Evolutionary conservation across 2,888 invertebrate genomes (phyloP).

Genomic region (Eupithecia inturbata): DNA sequence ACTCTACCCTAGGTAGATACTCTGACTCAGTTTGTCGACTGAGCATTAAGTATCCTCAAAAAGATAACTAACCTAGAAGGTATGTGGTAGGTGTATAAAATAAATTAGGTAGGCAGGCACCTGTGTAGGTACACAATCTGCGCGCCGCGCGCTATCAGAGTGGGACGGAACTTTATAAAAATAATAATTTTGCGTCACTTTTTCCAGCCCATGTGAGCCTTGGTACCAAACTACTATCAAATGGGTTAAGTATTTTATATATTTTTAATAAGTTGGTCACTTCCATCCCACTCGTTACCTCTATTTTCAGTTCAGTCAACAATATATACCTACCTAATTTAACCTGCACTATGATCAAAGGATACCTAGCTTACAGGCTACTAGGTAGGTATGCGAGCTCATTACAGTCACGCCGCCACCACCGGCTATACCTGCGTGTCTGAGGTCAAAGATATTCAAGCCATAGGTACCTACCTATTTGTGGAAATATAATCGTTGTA

Average conservation of each 20-base stretch:
- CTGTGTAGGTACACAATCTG: too few relatives aligned
- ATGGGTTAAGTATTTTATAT: too few relatives aligned
- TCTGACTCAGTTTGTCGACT: too few relatives aligned
- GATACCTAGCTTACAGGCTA: too few relatives aligned
- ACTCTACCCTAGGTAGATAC: too few relatives aligned
- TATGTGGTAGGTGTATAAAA: background rate
- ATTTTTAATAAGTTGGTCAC: too few relatives aligned
- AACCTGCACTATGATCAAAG: background rate
- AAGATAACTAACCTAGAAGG: too few relatives aligned
- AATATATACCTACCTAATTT: background rate
- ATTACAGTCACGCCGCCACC: background rate
- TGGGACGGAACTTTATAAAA: background rate
- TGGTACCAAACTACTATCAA: constrained; percentile 4
- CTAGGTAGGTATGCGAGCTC: background rate
- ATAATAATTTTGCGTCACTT: background rate
- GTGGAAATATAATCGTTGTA: constrained; percentile 19
- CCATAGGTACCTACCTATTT: constrained; percentile 24
- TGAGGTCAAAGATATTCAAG: constrained; percentile 12
- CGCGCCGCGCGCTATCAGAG: too few relatives aligned
- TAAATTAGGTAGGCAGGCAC: background rate
- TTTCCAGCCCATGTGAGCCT: background rate
- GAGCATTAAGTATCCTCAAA: too few relatives aligned
- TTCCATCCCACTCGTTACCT: too few relatives aligned
- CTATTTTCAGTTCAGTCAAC: too few relatives aligned
- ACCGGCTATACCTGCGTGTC: background rate